Evolutionary conservation across 2,113 vertebrate genomes (phyloP).

Genomic region (Myodes glareolus): DNA sequence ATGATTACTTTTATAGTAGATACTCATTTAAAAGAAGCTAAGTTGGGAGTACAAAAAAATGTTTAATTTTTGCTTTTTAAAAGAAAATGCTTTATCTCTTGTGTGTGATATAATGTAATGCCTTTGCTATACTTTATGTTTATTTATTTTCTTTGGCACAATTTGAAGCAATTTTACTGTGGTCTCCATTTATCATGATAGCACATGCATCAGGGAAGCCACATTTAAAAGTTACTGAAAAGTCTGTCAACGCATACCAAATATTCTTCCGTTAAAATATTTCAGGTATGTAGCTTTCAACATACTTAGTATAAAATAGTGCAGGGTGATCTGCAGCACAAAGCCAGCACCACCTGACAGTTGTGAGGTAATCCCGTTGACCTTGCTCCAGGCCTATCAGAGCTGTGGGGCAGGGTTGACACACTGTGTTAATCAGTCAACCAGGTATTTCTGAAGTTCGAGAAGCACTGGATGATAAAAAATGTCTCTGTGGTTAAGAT

Average conservation of each 20-base stretch:
- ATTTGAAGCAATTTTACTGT: not conserved
- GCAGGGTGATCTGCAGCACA: not conserved
- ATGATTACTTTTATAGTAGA: not conserved
- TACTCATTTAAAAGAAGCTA: not conserved
- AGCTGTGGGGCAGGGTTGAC: not conserved
- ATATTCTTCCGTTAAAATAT: slow-evolving; percentile 36
- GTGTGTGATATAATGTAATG: not conserved
- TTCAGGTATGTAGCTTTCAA: slow-evolving; percentile 20
- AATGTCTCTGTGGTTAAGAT: slow-evolving; percentile 44
- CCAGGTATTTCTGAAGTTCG: slow-evolving; percentile 44
- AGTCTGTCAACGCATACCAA: not conserved
- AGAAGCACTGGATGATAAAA: slow-evolving; percentile 40
- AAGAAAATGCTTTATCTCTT: slow-evolving; percentile 21
- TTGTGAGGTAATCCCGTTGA: not conserved
- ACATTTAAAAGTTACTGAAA: not conserved
- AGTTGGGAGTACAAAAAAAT: not conserved
- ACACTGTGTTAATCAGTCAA: not conserved
- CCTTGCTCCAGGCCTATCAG: not conserved
- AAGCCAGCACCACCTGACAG: not conserved
- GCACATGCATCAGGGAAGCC: not conserved
- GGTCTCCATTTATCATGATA: not conserved
- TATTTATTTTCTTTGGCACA: not conserved
- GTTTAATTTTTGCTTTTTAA: not conserved
- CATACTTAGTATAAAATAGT: not conserved
- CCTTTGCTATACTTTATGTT: not conserved